Evolutionary conservation across 1,140 invertebrate species (phyloP), one percentile per base, ranked within the genome.

Genomic region (Antheraea mylitta): DNA sequence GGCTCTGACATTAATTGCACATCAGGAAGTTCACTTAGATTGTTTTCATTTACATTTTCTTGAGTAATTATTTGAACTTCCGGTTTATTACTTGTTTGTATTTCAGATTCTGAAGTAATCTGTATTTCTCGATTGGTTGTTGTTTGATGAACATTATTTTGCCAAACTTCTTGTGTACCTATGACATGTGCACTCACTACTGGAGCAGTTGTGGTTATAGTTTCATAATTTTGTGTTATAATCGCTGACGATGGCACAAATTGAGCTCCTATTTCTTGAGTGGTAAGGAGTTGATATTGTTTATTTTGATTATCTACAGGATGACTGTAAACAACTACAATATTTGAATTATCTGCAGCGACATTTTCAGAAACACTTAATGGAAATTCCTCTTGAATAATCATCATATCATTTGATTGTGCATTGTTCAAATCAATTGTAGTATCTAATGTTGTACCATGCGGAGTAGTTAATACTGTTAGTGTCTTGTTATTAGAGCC

Each of bases 311-410:
- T 90, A 79, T 93, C 92, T 36, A 93, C 86, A 42, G 92, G 91
- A 80, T 94, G 93, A 79, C 93, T 94, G 67, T 94, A 94, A n/a
- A 94, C 90, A 38, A 94, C 93, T 22, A 94, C 93, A 79, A 94
- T 94, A 74, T 94, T 94, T 7, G 93, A 92, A 82, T 94, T 94
- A 64, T 94, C 90, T 45, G 82, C 71, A 42, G 87, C 71, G 53
- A 92, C 87, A 16, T 86, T 72, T 75, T 91, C 85, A 63, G 87
- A 74, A 38, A 90, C 90, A 85, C 85, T 91, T 38, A 92, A 78
- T 66, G 86, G 82, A 75, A 85, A 93, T 68, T 90, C 80, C 64
- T 91, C 82, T 76, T 81, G 89, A 64, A 91, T 88, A 58, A 92
- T 86, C 84, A 93, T 89, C 89, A 93, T 92, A 62, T 91, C 83